Base-by-base conservation (phyloP, 1,140 invertebrate species). In the Cotesia chilonis region DNA sequence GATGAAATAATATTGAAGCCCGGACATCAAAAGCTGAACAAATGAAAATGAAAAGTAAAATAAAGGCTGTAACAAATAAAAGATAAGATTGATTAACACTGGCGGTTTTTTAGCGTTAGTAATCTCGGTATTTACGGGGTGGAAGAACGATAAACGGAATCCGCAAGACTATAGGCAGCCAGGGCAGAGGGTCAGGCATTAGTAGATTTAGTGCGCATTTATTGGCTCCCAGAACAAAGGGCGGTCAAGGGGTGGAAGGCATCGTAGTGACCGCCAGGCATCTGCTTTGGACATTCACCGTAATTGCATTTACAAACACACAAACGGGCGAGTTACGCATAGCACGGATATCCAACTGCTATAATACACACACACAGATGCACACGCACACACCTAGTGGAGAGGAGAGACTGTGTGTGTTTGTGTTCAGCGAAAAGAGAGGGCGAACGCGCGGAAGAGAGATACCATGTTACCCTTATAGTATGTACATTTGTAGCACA, bases 231-330 rank as follows among this genome's bases (percentile, higher is more conserved):
- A 77, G 73, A 71, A 82, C 80, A 82, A 82, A 80, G 79, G 76
- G 76, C 78, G 76, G 77, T 77, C 78, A 75, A 73, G 65, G 71
- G 71, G 74, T 73, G 74, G 52, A 71, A 75, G 57, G 74, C 71
- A 75, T 75, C 78, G 76, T 72, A 81, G 76, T 82, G 78, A 81
- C 82, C 82, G 78, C 76, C 76, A 78, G 80, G 78, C 81, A 82
- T 82, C 82, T 84, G 82, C 78, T 80, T 79, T 77, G 81, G 82
- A 84, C 82, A 81, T 82, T 82, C 79, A 72, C 75, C 80, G 78
- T 83, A 82, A 83, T 83, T 83, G 81, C 82, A 80, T 82, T 83
- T 82, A 77, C 80, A 73, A 75, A 75, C 74, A 47, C 41, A 72
- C 72, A 72, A 76, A 74, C 75, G 72, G 61, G 71, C 38, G 70